Base-by-base conservation (phyloP, 2,113 vertebrate genomes). In the Poeciliopsis retropinna region DNA sequence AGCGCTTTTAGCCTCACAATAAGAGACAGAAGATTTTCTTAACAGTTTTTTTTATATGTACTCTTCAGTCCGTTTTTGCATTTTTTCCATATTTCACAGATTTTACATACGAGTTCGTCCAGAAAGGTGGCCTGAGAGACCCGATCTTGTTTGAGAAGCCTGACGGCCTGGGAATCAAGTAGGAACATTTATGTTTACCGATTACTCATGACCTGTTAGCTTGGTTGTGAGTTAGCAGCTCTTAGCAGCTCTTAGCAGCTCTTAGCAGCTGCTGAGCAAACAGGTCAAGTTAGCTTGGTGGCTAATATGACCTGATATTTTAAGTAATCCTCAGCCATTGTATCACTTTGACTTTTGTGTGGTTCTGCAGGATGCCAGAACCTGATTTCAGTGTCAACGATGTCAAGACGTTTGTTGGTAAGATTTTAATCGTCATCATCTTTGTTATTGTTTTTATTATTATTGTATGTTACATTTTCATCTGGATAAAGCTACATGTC, bases 401-500 rank as follows among this genome's bases (percentile, higher is more conserved):
- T 7, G 97, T 99, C 78, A 97, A 99, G 87, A 94, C 96, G 85
- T 99, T 96, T 84, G 98, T 99, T 0, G 98, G 98, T 98, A 93
- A 96, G 96, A 61, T 27, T n/a, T 34, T 25, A 25, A n/a, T 30
- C 32, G 1, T 41, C 19, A 47, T 19, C 14, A 5, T 47, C 17
- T 17, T 47, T 47, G 44, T 47, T 47, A 17, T 41, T 41, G 39
- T 41, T 47, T 17, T 47, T 19, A 47, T 6, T 47, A 47, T 17
- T 47, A 15, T 5, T 17, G 41, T 15, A 15, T 6, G 39, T 47
- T 17, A 15, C 17, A 47, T 4, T 17, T 17, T 17, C 44, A 47
- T 47, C 44, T 47, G 44, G 44, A 19, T 5, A 47, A 17, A 47
- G 14, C 17, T 47, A 17, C 17, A 17, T 17, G 44, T 47, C 44